A percentile compares a stretch with the other conserved stretches of the same genome.
Evolutionary conservation across 1,140 invertebrate genomes (phyloP).

Genomic region (Hyposmocoma kahamanoa): DNA sequence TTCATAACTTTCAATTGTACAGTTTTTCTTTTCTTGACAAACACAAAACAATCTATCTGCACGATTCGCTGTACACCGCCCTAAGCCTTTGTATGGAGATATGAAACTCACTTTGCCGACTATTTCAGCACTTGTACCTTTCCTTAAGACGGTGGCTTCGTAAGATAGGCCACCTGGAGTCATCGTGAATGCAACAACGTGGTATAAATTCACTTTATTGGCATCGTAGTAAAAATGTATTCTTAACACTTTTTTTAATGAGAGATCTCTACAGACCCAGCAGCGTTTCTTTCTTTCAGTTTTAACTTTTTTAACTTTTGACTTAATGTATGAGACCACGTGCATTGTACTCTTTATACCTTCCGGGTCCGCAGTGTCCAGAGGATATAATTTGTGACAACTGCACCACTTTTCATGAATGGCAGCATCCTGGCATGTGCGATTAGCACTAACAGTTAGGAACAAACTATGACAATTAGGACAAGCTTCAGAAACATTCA

Average conservation of each 20-base stretch:
- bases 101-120: slow-evolving; percentile 40
- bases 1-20: too few relatives aligned
- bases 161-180: slow-evolving; percentile 40
- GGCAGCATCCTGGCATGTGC: slow-evolving; percentile 84
- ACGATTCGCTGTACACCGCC: slow-evolving; percentile 32
- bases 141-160: slow-evolving; percentile 39
- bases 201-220: slow-evolving; percentile 34
- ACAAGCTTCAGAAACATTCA: slow-evolving; percentile 64
- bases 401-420: slow-evolving; percentile 88
- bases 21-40: slow-evolving; percentile 38
- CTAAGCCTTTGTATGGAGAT: slow-evolving; percentile 36
- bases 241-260: slow-evolving; percentile 33
- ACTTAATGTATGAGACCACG: slow-evolving; percentile 28
- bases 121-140: slow-evolving; percentile 20
- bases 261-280: slow-evolving; percentile 33
- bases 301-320: slow-evolving; percentile 19
- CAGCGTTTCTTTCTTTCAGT: slow-evolving; percentile 35
- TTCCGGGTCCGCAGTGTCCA: slow-evolving; percentile 36
- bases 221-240: slow-evolving; percentile 53
- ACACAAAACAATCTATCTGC: slow-evolving; percentile 48
- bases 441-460: slow-evolving; percentile 74
- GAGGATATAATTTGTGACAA: slow-evolving; percentile 73
- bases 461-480: slow-evolving; percentile 82
- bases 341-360: slow-evolving; percentile 38
- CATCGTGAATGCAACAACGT: slow-evolving; percentile 47